phyloP scores from a whole-genome alignment of 2,888 invertebrate genomes.

The Ophraella communa region DNA sequence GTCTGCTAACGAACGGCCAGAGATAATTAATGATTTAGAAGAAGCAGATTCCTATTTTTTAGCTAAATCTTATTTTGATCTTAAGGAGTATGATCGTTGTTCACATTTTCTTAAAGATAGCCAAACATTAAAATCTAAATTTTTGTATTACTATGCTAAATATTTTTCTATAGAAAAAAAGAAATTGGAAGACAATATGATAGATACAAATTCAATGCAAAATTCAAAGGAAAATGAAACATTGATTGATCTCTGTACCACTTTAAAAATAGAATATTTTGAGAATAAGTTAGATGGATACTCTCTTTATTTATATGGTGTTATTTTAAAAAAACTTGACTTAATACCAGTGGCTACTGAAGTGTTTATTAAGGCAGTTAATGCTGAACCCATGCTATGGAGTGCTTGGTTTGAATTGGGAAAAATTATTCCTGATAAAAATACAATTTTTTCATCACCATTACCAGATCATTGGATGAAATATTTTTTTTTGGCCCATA shows the following conservation, averaged over 20 bases:
- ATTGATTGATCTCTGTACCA: conserved; percentile 65
- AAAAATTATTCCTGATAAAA: conserved; percentile 74
- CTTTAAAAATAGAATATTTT: conserved; percentile 66
- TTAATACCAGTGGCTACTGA: conserved; percentile 79
- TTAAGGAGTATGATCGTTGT: conserved; percentile 88
- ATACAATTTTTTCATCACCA: conserved; percentile 70
- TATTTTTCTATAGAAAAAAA: conserved; percentile 93
- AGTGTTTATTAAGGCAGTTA: conserved; percentile 79
- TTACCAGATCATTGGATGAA: conserved; percentile 94
- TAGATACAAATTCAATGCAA: conserved; percentile 65
- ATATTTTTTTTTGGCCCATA: conserved; percentile 88
- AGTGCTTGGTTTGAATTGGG: conserved; percentile 94
- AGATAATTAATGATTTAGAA: conserved; percentile 62
- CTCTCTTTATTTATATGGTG: conserved; percentile 86
- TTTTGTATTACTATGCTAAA: conserved; percentile 83
- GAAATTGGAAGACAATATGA: conserved; percentile 83
- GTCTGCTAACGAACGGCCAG: conserved; percentile 61
- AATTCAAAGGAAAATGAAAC: conserved; percentile 64
- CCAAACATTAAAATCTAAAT: conserved; percentile 74
- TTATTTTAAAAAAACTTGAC: conserved; percentile 87
- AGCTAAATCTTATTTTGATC: conserved; percentile 88
- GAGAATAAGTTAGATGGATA: conserved; percentile 82
- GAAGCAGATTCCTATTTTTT: conserved; percentile 77
- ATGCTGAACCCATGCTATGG: conserved; percentile 87
- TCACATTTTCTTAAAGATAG: conserved; percentile 80